Evolutionary conservation across 1,140 invertebrate species (phyloP), one percentile per base, ranked within the genome.

Genomic region (Zaprionus gabonicus): DNA sequence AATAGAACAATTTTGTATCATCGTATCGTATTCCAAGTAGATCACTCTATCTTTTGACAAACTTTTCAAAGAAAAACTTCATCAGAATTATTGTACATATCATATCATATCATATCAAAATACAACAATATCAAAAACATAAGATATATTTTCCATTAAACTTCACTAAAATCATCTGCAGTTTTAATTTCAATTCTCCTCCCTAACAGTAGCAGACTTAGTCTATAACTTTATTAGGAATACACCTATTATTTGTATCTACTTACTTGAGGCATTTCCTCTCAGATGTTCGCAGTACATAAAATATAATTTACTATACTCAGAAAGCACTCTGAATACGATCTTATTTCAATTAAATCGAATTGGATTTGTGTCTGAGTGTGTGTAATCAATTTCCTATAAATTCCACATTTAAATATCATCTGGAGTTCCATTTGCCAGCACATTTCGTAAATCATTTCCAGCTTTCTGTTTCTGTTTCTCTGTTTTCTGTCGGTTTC

Each of bases 391-490:
- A 56, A 56, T 44, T 57, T 67, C 53, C 65, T 34, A 53, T 13
- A 49, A 41, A 49, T 69, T 36, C 36, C 65, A 56, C 23, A 75
- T 63, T 63, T 49, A 25, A 63, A 75, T 70, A 57, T 64, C 51
- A 64, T 44, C 57, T 74, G 28, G 51, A 74, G 58, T 63, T 74
- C 23, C 38, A 55, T 46, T 62, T 68, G 71, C 23, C 68, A 34
- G 31, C 31, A 51, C 27, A 31, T 57, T 63, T 63, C 36, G 51
- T 75, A 75, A 75, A 56, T 49, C 31, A 75, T 25, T 46, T 73
- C 34, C 56, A 68, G 66, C 66, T 75, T 70, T 75, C 51, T 62
- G 71, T 74, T 62, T 34, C 44, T 23, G 1, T 44, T 59, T n/a
- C 17, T 25, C 25, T 34, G 46, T 34, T 28, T 13, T 28, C 27